Conservation (phyloP, 2,888 invertebrate genomes). For the Dryomyza anilis region DNA sequence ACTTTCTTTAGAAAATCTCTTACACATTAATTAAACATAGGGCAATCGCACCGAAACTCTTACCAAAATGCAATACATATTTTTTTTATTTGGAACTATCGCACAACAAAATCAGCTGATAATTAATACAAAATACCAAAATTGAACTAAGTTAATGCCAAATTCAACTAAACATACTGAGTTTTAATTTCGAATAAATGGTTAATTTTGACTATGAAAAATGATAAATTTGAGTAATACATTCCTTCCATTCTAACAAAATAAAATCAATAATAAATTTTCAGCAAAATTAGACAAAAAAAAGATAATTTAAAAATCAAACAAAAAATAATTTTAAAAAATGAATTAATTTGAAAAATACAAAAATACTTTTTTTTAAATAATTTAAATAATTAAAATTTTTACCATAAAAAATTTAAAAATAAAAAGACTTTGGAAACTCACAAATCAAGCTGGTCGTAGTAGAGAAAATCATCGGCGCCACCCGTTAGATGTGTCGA, state of each 20-base stretch:
- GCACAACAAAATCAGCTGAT: conserved; percentile 11
- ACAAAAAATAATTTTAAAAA: no score
- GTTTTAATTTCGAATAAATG: conserved; percentile 20
- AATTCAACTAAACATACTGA: conserved; percentile 29
- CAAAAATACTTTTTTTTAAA: no score
- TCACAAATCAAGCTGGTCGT: conserved; percentile 59
- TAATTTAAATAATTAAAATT: conserved; percentile 31
- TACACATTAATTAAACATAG: conserved; percentile 22
- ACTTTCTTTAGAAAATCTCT: conserved; percentile 13
- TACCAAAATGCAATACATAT: conserved; percentile 25
- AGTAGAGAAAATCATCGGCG: conserved; percentile 53
- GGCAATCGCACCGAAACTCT: no score
- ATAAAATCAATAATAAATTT: not conserved
- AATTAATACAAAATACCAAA: conserved; percentile 25
- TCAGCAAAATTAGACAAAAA: conserved; percentile 13
- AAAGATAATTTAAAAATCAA: no score
- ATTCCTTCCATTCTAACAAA: conserved; percentile 8
- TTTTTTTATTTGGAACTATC: conserved; percentile 22
- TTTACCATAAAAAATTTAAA: conserved; percentile 18
- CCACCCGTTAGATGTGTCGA: conserved; percentile 45
- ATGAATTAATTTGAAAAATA: conserved; percentile 9
- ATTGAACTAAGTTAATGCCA: conserved; percentile 35
- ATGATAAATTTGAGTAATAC: conserved; percentile 11
- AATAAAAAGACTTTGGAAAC: conserved; percentile 40
- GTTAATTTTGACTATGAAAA: conserved; percentile 12